Evolutionary conservation across 2,113 vertebrate genomes (phyloP).

Genomic region (Phodopus roborovskii): DNA sequence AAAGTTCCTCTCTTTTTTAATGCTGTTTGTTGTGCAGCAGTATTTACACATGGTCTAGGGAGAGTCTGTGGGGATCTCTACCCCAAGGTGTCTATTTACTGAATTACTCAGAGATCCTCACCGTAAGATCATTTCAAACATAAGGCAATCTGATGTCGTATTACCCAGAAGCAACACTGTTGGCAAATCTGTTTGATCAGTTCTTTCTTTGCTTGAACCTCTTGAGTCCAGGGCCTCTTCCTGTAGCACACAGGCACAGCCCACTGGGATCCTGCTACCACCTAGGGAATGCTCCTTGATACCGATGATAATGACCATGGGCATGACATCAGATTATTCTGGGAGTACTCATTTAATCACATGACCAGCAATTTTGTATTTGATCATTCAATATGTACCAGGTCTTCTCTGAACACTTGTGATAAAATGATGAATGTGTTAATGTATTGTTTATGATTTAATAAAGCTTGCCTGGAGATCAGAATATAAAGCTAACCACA

Average conservation of each 20-base stretch:
- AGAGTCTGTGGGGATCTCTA: neutral
- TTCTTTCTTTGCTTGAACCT: neutral
- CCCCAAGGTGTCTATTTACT: conserved; percentile 13
- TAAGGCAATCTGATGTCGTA: neutral
- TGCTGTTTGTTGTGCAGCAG: neutral
- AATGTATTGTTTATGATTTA: too few species aligned
- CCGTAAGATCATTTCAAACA: neutral
- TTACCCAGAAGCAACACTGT: neutral
- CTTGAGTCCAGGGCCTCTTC: neutral
- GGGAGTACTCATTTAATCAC: neutral
- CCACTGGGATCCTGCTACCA: neutral
- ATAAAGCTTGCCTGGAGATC: too few species aligned
- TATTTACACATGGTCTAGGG: neutral
- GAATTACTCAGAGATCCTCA: conserved; percentile 1
- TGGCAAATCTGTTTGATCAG: neutral
- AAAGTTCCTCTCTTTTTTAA: neutral
- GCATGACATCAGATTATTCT: neutral
- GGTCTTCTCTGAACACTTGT: neutral
- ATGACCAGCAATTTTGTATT: neutral
- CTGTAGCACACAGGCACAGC: neutral
- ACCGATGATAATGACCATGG: neutral
- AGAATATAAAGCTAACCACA: too few species aligned
- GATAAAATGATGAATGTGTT: neutral
- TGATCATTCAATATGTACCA: neutral
- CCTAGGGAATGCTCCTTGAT: neutral